Conservation (phyloP, 2,888 invertebrate species). For the Strigamia transsilvanica region DNA sequence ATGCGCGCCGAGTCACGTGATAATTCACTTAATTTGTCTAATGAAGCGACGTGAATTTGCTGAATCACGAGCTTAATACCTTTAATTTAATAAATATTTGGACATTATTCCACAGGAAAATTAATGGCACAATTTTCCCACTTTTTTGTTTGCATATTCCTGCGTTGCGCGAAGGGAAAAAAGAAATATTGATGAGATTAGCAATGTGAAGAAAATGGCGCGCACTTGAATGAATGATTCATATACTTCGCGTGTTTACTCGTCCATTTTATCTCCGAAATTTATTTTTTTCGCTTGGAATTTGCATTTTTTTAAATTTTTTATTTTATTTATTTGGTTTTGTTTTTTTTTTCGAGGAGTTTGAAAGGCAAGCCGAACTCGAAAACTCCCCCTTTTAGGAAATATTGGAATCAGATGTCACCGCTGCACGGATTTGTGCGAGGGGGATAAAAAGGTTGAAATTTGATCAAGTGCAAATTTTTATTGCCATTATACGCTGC, state of each 20-base stretch:
- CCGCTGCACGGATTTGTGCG: not conserved
- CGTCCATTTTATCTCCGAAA: not conserved
- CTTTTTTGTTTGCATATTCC: not conserved
- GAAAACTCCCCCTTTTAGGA: constrained; percentile 8
- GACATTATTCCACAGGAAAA: not conserved
- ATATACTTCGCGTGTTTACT: constrained; percentile 2
- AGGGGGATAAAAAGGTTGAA: not conserved
- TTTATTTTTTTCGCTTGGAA: not conserved
- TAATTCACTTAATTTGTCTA: constrained; percentile 15
- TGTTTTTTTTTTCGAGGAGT: not conserved
- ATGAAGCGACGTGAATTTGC: constrained; percentile 1
- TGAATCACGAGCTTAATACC: not conserved
- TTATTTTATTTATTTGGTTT: not conserved
- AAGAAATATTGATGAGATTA: not conserved
- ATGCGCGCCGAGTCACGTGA: not conserved
- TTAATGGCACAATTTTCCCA: not conserved
- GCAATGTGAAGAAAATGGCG: not conserved
- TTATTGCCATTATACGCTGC: not conserved
- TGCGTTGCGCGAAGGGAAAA: not conserved
- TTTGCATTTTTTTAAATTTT: not conserved
- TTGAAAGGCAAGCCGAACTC: constrained; percentile 7
- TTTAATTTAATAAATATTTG: constrained; percentile 30
- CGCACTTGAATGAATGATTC: constrained; percentile 3
- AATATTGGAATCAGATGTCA: constrained; percentile 38
- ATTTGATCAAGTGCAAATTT: not conserved